phyloP scores from a whole-genome alignment of 2,113 vertebrate species.

The Atlantisia rogersi region DNA sequence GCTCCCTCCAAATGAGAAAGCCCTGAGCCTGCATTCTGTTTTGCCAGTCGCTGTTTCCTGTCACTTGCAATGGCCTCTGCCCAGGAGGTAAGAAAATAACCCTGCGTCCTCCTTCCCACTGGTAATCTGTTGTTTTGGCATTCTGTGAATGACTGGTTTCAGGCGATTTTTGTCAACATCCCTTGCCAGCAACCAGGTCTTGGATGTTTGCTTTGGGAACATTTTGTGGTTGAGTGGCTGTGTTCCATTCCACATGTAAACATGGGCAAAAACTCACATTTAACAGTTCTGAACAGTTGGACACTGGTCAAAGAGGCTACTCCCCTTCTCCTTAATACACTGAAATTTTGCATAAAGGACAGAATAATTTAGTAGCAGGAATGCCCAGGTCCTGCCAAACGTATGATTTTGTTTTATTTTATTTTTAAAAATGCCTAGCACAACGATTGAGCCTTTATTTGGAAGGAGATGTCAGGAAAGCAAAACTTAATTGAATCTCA shows the following conservation, averaged over 20 bases:
- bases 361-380: conserved; percentile 26
- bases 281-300: conserved; percentile 68
- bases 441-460: conserved; percentile 33
- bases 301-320: conserved; percentile 50
- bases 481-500: conserved; percentile 17
- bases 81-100: conserved; percentile 53
- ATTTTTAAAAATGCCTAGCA: conserved; percentile 39
- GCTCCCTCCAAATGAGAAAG: not conserved
- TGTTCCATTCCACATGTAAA: conserved; percentile 73
- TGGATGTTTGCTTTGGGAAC: conserved; percentile 74
- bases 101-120: not conserved
- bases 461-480: conserved; percentile 2
- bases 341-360: conserved; percentile 20
- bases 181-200: conserved; percentile 68
- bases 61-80: conserved; percentile 18
- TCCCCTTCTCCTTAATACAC: not conserved
- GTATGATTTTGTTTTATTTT: conserved; percentile 50
- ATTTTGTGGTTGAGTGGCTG: conserved; percentile 60
- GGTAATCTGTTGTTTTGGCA: conserved; percentile 35
- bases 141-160: conserved; percentile 38
- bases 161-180: not conserved
- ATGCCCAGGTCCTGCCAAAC: conserved; percentile 9
- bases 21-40: not conserved
- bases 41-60: not conserved
- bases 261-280: conserved; percentile 48